These are phyloP conservation scores for Isichthys henryi DNA, from an alignment of 2,113 vertebrate species.

Conservation along the genomic window DNA sequence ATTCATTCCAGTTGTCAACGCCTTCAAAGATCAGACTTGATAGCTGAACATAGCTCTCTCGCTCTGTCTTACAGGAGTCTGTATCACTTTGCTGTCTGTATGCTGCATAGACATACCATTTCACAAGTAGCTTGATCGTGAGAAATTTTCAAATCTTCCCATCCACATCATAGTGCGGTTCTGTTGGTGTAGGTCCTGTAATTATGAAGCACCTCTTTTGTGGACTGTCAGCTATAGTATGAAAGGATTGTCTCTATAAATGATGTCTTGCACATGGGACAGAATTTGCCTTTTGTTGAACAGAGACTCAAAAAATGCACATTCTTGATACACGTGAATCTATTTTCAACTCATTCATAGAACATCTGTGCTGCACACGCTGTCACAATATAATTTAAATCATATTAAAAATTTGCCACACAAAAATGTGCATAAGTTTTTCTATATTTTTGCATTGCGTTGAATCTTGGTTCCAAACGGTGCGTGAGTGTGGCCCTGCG, in stretches of 20 bases:
- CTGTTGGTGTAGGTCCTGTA: background rate
- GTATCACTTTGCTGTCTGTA: background rate
- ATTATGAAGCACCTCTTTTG: background rate
- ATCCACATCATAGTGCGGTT: background rate
- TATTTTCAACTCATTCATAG: background rate
- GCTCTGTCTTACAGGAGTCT: background rate
- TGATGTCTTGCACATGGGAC: background rate
- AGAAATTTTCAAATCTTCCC: background rate
- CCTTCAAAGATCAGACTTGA: background rate
- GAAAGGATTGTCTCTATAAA: background rate
- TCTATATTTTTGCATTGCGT: background rate
- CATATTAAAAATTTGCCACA: background rate
- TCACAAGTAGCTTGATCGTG: background rate
- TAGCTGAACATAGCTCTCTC: background rate
- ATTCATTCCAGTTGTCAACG: background rate
- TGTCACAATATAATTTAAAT: background rate
- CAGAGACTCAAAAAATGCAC: background rate
- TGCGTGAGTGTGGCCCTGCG: background rate
- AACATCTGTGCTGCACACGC: background rate
- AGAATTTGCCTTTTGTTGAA: background rate
- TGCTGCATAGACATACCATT: background rate
- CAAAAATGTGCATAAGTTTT: background rate
- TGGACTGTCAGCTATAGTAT: background rate
- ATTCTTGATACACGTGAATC: background rate
- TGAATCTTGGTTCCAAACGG: background rate